phyloP scores from a whole-genome alignment of 2,888 invertebrate genomes.

The Cyrtodaria siliqua region DNA sequence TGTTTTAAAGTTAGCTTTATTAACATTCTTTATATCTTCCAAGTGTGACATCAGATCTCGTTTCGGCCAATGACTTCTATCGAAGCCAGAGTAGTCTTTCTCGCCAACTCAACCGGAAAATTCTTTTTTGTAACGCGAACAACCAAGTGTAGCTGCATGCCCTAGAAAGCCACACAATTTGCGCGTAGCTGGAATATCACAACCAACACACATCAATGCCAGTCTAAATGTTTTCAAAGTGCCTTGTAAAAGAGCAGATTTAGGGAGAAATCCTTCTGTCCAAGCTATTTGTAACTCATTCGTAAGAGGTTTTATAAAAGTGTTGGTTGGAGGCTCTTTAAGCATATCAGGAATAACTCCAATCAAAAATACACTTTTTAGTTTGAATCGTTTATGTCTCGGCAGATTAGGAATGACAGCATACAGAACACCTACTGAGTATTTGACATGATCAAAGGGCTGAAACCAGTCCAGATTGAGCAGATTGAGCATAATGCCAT shows the following conservation, averaged over 20 bases:
- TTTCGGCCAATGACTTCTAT: not conserved
- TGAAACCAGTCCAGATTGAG: no score
- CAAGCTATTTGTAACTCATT: not conserved
- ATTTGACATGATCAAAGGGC: not conserved
- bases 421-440: not conserved
- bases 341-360: no score
- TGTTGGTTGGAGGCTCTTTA: not conserved
- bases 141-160: not conserved
- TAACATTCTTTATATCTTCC: not conserved
- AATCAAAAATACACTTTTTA: not conserved
- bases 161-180: not conserved
- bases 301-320: not conserved
- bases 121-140: not conserved
- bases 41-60: not conserved
- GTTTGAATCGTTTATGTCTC: not conserved
- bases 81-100: not conserved
- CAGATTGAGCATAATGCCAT: no score
- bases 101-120: not conserved
- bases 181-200: not conserved
- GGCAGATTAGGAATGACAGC: not conserved
- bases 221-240: not conserved
- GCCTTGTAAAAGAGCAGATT: not conserved
- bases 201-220: not conserved
- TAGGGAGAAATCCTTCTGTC: not conserved
- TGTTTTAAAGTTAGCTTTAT: not conserved